Evolutionary conservation across 2,113 vertebrate species (phyloP).

Genomic region (Nothobranchius furzeri): DNA sequence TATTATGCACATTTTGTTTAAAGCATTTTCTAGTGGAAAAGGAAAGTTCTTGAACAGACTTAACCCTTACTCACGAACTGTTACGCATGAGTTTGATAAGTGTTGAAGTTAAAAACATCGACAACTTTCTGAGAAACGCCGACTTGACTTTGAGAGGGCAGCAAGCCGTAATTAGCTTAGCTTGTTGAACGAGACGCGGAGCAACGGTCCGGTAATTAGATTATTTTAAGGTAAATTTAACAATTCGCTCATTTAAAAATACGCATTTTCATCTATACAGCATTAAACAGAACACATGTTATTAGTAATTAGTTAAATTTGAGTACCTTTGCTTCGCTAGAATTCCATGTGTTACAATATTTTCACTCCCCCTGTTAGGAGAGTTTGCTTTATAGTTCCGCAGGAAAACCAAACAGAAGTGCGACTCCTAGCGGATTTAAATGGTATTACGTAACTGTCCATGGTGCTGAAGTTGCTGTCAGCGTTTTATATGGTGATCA

Average conservation of each 20-base stretch:
- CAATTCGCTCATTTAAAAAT: background rate
- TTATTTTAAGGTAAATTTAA: background rate
- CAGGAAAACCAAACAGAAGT: background rate
- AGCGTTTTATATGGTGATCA: no score
- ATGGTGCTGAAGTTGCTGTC: constrained; percentile 49
- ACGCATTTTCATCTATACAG: background rate
- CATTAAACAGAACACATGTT: background rate
- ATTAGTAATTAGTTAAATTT: background rate
- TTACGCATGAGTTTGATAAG: background rate
- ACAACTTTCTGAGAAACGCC: background rate
- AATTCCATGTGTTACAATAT: constrained; percentile 41
- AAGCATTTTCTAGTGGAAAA: no score
- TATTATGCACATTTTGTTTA: no score
- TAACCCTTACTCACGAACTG: background rate
- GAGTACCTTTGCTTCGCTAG: constrained; percentile 47
- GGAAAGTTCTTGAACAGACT: background rate
- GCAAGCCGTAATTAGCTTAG: constrained; percentile 20
- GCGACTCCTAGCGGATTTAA: constrained; percentile 56
- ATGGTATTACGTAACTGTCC: constrained; percentile 58
- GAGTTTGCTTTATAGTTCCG: constrained; percentile 48
- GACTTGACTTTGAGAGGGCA: constrained; percentile 40
- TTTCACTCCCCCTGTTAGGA: constrained; percentile 14
- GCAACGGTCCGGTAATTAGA: background rate
- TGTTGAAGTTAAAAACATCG: background rate
- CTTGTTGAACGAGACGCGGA: background rate